Conservation (phyloP, 1,140 invertebrate genomes). For the Conus betulinus region DNA sequence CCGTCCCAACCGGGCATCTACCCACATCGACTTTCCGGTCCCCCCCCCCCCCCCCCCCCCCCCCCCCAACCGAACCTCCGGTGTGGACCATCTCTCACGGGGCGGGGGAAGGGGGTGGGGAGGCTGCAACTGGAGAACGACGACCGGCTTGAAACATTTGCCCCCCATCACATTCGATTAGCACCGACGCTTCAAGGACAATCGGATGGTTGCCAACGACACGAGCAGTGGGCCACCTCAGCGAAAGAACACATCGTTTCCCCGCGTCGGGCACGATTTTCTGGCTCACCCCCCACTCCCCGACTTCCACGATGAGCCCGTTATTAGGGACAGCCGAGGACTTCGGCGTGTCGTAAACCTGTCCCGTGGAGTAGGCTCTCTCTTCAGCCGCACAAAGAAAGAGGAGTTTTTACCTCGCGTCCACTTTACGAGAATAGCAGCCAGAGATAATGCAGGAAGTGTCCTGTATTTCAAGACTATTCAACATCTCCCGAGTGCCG, state of each 20-base stretch:
- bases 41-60: background rate
- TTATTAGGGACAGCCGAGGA: constrained; percentile 12
- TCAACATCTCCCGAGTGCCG: background rate
- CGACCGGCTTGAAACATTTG: no score
- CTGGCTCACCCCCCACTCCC: background rate
- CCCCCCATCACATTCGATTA: no score
- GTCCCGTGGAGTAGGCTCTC: background rate
- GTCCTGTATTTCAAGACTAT: background rate
- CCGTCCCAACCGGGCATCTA: no score
- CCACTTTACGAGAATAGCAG: background rate
- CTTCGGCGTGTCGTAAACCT: constrained; percentile 6
- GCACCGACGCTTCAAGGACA: no score
- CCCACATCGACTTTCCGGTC: background rate
- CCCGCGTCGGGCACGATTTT: no score
- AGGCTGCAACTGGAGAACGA: no score
- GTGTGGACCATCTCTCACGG: no score
- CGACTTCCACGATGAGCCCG: background rate
- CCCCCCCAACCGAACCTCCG: background rate
- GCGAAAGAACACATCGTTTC: no score
- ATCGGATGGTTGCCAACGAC: no score
- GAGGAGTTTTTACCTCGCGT: background rate
- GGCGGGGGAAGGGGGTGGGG: no score
- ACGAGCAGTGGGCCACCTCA: no score
- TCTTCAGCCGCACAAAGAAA: background rate
- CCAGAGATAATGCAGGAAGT: constrained; percentile 5